Evolutionary conservation across 2,797 vertebrate species (phyloP), one percentile per base, ranked within the genome.

Genomic region (Gymnocypris eckloni): DNA sequence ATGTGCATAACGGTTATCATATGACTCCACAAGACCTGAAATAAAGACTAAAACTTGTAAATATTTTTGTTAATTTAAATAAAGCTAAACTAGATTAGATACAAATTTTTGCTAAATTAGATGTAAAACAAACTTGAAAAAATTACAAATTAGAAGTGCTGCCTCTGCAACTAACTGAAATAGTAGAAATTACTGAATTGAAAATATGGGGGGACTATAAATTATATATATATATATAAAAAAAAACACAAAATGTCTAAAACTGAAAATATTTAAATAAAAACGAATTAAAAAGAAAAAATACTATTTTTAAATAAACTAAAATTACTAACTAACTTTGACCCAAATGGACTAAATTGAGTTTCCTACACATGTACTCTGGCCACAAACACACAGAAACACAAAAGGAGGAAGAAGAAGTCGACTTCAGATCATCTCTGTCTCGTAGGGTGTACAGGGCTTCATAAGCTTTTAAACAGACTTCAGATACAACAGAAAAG

Each of bases 401-500:
- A 28, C 13, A 77, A 39, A 10, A 59, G 15, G 16, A 25, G 56
- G 37, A 78, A 41, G 39, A 43, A n/a, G 28, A 48, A 33, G 8
- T 33, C 28, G 28, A 33, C 28, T 20, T 33, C 10, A 56, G 4
- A 77, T 15, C 12, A n/a, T 66, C 43, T 66, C 25, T 50, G 80
- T 82, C 66, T 81, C 48, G 11, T 70, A 71, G 67, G 12, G 67
- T 20, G 50, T 72, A 22, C n/a, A 22, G 54, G 7, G 52, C 56
- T 73, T 75, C 33, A 33, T 28, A n/a, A 64, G 81, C n/a, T 48
- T 61, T 50, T 64, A 73, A 83, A 73, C 41, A 73, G 18, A 82
- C 81, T 56, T 61, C 48, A 70, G 25, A 33, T 9, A 48, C 25
- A 72, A 41, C 37, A 15, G 16, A 6, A 20, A 4, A 56, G 39